phyloP scores from a whole-genome alignment of 1,140 invertebrate species.

The Drosophila micromelanica region DNA sequence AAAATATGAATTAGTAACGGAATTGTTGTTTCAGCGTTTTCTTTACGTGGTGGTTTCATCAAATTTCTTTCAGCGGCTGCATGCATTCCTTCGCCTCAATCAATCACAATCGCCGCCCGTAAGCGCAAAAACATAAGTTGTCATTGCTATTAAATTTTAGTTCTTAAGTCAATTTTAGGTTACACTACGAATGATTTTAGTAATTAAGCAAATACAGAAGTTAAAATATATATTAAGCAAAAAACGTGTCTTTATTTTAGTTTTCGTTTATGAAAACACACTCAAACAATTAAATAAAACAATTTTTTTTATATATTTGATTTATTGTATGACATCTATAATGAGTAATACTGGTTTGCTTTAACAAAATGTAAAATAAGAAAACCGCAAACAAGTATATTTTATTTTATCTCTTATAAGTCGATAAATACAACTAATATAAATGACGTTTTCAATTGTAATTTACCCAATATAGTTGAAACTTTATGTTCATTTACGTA shows the following conservation, averaged over 20 bases:
- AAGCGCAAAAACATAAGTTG: constrained; percentile 60
- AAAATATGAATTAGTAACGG: neutral
- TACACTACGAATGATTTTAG: constrained; percentile 74
- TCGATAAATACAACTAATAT: constrained; percentile 58
- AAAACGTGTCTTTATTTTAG: constrained; percentile 16
- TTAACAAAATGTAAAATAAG: constrained; percentile 58
- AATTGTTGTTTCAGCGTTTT: constrained; percentile 30
- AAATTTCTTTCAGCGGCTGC: constrained; percentile 53
- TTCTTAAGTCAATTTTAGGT: constrained; percentile 75
- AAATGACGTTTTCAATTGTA: constrained; percentile 38
- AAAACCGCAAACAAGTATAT: constrained; percentile 23
- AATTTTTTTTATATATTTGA: constrained; percentile 61
- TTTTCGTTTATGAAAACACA: constrained; percentile 36
- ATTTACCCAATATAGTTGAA: constrained; percentile 16
- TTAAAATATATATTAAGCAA: constrained; percentile 65
- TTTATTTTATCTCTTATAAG: constrained; percentile 70
- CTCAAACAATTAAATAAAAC: constrained; percentile 57
- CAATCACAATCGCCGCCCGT: constrained; percentile 44
- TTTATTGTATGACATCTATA: constrained; percentile 65
- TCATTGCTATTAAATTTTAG: constrained; percentile 78
- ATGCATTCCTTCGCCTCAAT: constrained; percentile 73
- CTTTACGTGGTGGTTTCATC: constrained; percentile 28
- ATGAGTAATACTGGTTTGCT: constrained; percentile 52
- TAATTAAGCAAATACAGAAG: constrained; percentile 55
- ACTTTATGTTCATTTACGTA: constrained; percentile 20